Percentiles rank a stretch among this genome's conserved stretches.
Evolutionary conservation across 2,888 invertebrate genomes (phyloP).

Genomic region (Papilio elwesi): DNA sequence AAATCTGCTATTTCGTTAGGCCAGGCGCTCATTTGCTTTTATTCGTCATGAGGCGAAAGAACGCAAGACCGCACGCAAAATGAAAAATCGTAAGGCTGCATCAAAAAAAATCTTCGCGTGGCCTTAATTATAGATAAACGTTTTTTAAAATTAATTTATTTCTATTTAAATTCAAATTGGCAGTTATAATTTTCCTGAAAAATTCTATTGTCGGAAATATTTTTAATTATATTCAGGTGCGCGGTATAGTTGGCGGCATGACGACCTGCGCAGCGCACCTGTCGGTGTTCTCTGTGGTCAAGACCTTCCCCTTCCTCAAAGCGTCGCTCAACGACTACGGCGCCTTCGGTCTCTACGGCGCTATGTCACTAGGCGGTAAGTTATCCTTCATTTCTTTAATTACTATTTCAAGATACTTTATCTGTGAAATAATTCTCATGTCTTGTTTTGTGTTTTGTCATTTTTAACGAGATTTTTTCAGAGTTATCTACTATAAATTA

Average conservation of each 20-base stretch:
- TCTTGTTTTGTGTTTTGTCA: neutral
- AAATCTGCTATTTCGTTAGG: no score
- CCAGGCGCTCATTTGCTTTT: no score
- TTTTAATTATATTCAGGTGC: slow-evolving; percentile 71
- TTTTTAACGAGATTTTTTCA: no score
- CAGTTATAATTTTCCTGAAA: no score
- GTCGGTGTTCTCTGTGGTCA: slow-evolving; percentile 87
- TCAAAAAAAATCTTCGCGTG: no score
- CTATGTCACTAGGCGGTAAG: slow-evolving; percentile 83
- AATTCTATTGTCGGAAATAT: neutral
- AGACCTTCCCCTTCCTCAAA: slow-evolving; percentile 85
- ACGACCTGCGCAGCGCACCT: slow-evolving; percentile 87
- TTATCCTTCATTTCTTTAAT: slow-evolving; percentile 33
- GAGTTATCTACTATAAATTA: no score
- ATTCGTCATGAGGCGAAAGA: no score
- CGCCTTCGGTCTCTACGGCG: slow-evolving; percentile 85
- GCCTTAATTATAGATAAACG: no score
- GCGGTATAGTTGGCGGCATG: slow-evolving; percentile 87
- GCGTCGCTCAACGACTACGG: slow-evolving; percentile 82
- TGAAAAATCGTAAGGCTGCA: no score
- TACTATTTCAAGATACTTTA: neutral
- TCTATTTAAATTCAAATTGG: no score
- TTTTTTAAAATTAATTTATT: no score
- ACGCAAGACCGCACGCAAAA: no score
- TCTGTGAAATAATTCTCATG: slow-evolving; percentile 4